Base-by-base conservation (phyloP, 2,888 invertebrate genomes). In the Thecocarcelia acutangulata region DNA sequence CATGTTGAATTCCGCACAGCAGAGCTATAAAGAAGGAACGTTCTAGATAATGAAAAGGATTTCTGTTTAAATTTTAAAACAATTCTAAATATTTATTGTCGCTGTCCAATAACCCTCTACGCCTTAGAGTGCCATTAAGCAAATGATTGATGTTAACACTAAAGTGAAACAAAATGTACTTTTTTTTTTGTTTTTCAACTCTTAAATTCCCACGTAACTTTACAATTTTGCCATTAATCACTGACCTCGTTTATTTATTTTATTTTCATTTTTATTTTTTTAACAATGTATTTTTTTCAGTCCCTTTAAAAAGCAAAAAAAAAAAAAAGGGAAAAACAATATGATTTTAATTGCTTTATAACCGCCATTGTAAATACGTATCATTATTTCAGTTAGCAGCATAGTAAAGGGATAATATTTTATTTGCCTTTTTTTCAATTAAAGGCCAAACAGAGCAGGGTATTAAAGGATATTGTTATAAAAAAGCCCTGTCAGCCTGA, bases 321-420 rank as follows among this genome's bases (percentile, higher is more conserved):
- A 42, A 28, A 75, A 66, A 52, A 40, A 12, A 52, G 52, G 44
- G 28, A 28, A 75, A 66, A 75, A 33, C 59, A 44, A 61, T 52
- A 68, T 69, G 59, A 76, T 61, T 76, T 76, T 76, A 76, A 76
- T 76, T 76, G 69, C 69, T 76, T 76, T 69, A 61, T 37, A 76
- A 69, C 76, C 69, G 17, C 46, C 42, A 46, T 69, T 48, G 44
- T 76, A 69, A 63, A 54, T 46, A 40, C 37, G 17, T 68, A 76
- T 59, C 66, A 58, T 68, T 52, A 76, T 61, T 50, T 13, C 68
- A 69, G 76, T 76, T 69, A 54, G 44, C 76, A 46, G 68, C 37
- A 11, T 50, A 24, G 40, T 37, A 61, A 21, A 56, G 37, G 46
- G 15, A 64, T 56, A 64, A 56, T 24, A 24, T 54, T 75, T 58